Percentiles rank a stretch among this genome's conserved stretches.
These are phyloP conservation scores for Pyrrhosoma nymphula DNA, from an alignment of 2,888 invertebrate genomes.

Conservation along the genomic window DNA sequence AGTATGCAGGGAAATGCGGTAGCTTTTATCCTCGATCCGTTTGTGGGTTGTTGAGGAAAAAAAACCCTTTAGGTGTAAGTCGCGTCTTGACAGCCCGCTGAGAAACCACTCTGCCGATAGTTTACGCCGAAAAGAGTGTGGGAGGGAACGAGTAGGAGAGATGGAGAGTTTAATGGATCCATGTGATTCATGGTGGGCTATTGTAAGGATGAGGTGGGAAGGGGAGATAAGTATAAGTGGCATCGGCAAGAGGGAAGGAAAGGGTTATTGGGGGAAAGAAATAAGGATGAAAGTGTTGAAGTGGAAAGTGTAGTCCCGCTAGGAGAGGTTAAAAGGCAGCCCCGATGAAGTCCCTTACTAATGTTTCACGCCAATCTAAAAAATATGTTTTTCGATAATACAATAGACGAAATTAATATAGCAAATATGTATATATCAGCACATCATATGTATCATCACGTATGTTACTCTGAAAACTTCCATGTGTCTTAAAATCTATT, in stretches of 20 bases:
- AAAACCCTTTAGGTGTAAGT: neutral
- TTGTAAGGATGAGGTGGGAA: neutral
- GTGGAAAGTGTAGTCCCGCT: neutral
- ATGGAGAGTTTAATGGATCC: constrained; percentile 18
- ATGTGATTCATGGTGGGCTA: neutral
- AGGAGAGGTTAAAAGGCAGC: neutral
- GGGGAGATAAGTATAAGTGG: neutral
- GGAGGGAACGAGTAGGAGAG: neutral
- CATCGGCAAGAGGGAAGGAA: neutral
- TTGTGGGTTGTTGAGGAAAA: neutral
- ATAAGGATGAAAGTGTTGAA: neutral
- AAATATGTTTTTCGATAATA: no score
- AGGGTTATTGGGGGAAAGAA: neutral
- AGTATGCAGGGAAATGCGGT: neutral
- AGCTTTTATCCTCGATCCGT: neutral
- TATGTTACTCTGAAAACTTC: no score
- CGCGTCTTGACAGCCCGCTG: constrained; percentile 2
- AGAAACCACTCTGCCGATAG: constrained; percentile 18
- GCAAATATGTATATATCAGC: no score
- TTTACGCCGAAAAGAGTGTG: neutral
- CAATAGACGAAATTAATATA: no score
- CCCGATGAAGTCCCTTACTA: no score
- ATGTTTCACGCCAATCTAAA: neutral
- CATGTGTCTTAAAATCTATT: no score
- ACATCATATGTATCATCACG: no score